Base-by-base conservation (phyloP, 2,797 vertebrate genomes). In the Spinus olivaceus region DNA sequence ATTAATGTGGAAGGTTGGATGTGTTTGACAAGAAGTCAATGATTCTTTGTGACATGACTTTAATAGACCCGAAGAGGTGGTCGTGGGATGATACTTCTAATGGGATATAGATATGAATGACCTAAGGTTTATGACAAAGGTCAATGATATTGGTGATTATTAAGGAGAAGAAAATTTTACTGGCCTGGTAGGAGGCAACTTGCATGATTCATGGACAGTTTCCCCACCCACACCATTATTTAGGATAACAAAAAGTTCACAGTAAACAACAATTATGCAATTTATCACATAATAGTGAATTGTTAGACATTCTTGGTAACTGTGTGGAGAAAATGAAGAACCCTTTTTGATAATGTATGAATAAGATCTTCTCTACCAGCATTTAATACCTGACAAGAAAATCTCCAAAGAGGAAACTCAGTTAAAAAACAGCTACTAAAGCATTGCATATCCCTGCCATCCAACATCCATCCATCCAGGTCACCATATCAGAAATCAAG, bases 61-160 rank as follows among this genome's bases (percentile, higher is more conserved):
- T 97, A 98, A 97, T 97, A 96, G 94, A 97, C 94, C 78, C 35
- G 27, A 97, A 97, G 84, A 97, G 93, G 92, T 97, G 95, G 96
- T 97, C 56, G 86, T 97, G 96, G 96, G 96, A 97, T 97, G 97
- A 94, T 97, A 90, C 76, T 88, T 97, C 90, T 97, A 97, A 97
- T 96, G 80, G 90, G 83, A 93, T 97, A 97, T 91, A 97, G 95
- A 97, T 97, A 96, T 93, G 96, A 97, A 94, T 0, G 79, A 96
- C 97, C 96, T 82, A 89, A 90, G 94, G 96, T 97, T 98, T 98
- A 98, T 97, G 97, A 98, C 96, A 98, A 98, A 98, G 97, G 96
- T 97, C 97, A 97, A 96, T 97, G 96, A 90, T 97, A 97, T 95
- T 95, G 94, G 97, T 96, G 95, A 96, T 96, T 96, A 97, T 92